Conservation (phyloP, 2,797 vertebrate genomes). For the Gadopsis marmoratus region DNA sequence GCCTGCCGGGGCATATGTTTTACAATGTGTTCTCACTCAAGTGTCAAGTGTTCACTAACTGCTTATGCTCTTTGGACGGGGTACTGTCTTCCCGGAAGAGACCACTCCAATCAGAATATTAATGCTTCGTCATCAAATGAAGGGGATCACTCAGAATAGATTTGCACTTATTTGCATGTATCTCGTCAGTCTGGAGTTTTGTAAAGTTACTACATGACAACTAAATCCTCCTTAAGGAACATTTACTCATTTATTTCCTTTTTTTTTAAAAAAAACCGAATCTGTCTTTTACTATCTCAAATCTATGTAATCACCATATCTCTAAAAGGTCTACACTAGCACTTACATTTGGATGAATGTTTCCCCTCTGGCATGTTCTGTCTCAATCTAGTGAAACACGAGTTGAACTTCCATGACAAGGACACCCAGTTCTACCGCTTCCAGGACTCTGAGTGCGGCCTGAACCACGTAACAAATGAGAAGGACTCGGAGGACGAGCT, state of each 20-base stretch:
- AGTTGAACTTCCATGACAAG: slow-evolving; percentile 94
- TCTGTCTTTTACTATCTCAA: not conserved
- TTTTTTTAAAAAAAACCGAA: not conserved
- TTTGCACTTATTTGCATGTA: slow-evolving; percentile 61
- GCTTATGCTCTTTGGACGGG: slow-evolving; percentile 28
- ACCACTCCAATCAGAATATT: slow-evolving; percentile 72
- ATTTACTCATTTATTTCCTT: not conserved
- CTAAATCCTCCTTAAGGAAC: not conserved
- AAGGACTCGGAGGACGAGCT: slow-evolving; percentile 92
- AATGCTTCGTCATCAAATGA: slow-evolving; percentile 41
- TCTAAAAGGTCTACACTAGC: not conserved
- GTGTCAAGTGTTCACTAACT: slow-evolving; percentile 42
- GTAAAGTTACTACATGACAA: not conserved
- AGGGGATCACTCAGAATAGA: slow-evolving; percentile 52
- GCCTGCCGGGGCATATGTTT: slow-evolving; percentile 19
- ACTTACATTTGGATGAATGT: not conserved
- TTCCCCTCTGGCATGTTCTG: slow-evolving; percentile 21
- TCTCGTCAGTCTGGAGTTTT: slow-evolving; percentile 17
- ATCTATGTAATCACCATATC: not conserved
- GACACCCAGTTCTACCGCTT: slow-evolving; percentile 95
- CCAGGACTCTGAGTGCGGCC: slow-evolving; percentile 81
- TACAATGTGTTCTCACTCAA: slow-evolving; percentile 19
- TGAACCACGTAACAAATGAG: slow-evolving; percentile 71
- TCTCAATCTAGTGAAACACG: slow-evolving; percentile 89
- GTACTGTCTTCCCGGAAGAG: slow-evolving; percentile 32